Evolutionary conservation across 2,797 vertebrate species (phyloP).

Genomic region (Gallinago nigripennis): DNA sequence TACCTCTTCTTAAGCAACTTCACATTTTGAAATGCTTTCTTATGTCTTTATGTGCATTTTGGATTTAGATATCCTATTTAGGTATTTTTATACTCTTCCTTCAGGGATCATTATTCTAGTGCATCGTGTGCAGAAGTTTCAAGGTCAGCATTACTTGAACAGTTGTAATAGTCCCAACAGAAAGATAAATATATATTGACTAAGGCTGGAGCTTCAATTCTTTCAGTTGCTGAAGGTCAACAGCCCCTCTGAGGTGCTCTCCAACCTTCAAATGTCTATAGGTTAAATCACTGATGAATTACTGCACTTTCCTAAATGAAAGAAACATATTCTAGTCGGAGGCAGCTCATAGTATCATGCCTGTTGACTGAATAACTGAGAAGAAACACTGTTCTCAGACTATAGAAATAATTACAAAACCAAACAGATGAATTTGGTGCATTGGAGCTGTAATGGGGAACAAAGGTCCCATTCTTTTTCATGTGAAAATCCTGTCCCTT

Average conservation of each 20-base stretch:
- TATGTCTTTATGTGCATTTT: slow-evolving; percentile 67
- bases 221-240: slow-evolving; percentile 80
- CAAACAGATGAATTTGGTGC: neutral
- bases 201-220: slow-evolving; percentile 74
- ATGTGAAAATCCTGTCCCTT: neutral
- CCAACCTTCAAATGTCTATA: slow-evolving; percentile 79
- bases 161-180: slow-evolving; percentile 79
- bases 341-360: neutral
- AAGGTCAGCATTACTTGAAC: slow-evolving; percentile 78
- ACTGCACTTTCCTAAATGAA: slow-evolving; percentile 58
- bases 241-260: slow-evolving; percentile 76
- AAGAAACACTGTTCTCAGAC: neutral
- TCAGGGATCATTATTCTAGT: slow-evolving; percentile 75
- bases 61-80: slow-evolving; percentile 67
- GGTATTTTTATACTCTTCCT: slow-evolving; percentile 77
- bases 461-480: neutral
- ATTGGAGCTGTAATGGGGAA: neutral
- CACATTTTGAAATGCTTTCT: slow-evolving; percentile 32
- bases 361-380: slow-evolving; percentile 25
- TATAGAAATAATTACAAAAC: neutral
- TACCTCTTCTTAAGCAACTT: slow-evolving; percentile 22
- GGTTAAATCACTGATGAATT: slow-evolving; percentile 81
- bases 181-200: slow-evolving; percentile 84
- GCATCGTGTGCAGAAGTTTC: slow-evolving; percentile 75
- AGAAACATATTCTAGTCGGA: slow-evolving; percentile 16